phyloP scores from a whole-genome alignment of 2,888 invertebrate genomes.

The Watsonalla binaria region DNA sequence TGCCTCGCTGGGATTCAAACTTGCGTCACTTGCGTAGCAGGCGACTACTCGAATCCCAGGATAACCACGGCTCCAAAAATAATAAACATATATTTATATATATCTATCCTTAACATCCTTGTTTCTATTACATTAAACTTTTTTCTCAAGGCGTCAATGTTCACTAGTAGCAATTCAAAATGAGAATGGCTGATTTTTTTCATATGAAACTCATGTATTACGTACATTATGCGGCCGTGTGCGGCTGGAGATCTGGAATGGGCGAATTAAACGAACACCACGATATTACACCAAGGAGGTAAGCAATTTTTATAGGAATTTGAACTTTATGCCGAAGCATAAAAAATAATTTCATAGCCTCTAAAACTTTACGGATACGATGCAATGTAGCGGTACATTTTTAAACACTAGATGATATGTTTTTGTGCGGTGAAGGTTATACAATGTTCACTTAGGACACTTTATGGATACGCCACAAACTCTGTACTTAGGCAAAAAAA shows the following conservation, averaged over 20 bases:
- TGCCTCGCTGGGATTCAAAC: too few relatives aligned
- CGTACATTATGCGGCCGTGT: slow-evolving; percentile 35
- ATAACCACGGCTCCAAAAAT: too few relatives aligned
- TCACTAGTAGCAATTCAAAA: slow-evolving; percentile 45
- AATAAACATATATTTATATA: slow-evolving; percentile 7
- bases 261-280: slow-evolving; percentile 41
- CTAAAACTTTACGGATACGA: slow-evolving; percentile 20
- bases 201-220: slow-evolving; percentile 42
- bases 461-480: not conserved
- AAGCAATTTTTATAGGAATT: slow-evolving; percentile 28
- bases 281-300: slow-evolving; percentile 20
- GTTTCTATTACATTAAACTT: slow-evolving; percentile 40
- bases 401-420: slow-evolving; percentile 3
- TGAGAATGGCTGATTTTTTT: slow-evolving; percentile 49
- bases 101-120: slow-evolving; percentile 21
- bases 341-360: slow-evolving; percentile 28
- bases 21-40: too few relatives aligned
- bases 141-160: slow-evolving; percentile 21
- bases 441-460: not conserved
- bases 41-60: too few relatives aligned
- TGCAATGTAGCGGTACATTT: slow-evolving; percentile 13
- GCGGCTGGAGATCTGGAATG: slow-evolving; percentile 37
- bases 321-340: slow-evolving; percentile 27
- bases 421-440: not conserved
- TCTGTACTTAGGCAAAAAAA: not conserved